These are phyloP conservation scores for Morpho helenor DNA, from an alignment of 2,888 invertebrate genomes.

Conservation along the genomic window DNA sequence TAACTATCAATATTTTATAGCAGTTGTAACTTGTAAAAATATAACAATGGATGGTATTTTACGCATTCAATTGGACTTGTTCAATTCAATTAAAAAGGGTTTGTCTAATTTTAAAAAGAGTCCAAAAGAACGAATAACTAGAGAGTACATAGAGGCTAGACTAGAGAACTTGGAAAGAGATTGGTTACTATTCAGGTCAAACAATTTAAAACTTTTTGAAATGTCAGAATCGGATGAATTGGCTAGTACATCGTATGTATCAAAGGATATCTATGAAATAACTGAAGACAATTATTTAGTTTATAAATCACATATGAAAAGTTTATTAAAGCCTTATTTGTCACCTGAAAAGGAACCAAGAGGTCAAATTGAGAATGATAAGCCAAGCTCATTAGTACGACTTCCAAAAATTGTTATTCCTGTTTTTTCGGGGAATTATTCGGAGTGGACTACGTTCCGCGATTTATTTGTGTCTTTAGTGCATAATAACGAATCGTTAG, in stretches of 20 bases:
- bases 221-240: neutral
- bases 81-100: neutral
- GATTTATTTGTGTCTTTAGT: conserved; percentile 27
- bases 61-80: neutral
- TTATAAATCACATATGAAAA: neutral
- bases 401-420: conserved; percentile 7
- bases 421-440: conserved; percentile 24
- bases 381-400: neutral
- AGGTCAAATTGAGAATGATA: neutral
- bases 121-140: neutral
- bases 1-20: too few relatives aligned
- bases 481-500: conserved; percentile 20
- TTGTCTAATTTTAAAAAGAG: neutral
- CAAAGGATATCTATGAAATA: neutral
- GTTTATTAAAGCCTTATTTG: neutral
- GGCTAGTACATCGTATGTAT: neutral
- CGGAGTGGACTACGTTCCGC: conserved; percentile 27
- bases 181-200: neutral
- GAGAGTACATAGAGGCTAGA: neutral
- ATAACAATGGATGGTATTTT: neutral
- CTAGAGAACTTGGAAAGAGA: neutral
- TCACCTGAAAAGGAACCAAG: neutral
- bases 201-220: neutral
- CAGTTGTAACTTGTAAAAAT: too few relatives aligned
- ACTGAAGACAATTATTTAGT: neutral